Evolutionary conservation across 2,797 vertebrate genomes (phyloP), one percentile per base, ranked within the genome.

Genomic region (Acropternis orthonyx): DNA sequence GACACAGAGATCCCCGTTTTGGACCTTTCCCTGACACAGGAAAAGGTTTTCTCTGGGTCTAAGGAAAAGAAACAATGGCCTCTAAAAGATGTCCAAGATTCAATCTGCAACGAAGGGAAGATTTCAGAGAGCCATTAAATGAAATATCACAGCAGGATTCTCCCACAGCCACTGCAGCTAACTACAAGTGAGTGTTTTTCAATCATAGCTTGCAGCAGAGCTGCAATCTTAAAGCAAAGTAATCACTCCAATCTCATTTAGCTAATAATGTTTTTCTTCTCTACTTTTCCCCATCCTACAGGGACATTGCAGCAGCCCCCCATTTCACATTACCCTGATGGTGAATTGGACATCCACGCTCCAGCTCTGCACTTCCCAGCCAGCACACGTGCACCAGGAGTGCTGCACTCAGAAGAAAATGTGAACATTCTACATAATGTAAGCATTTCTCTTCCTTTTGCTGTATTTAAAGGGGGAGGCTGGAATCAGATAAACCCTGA

Each of bases 201-300:
- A 78, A 85, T 78, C 63, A 76, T 20, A 43, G 56, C 72, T 61
- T 80, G 77, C 74, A 95, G 75, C 56, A 92, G 88, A 88, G 91
- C 83, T 65, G 86, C 69, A 76, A 87, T 93, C 93, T 94, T 85
- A 71, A 79, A 89, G 56, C 77, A 92, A 44, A 92, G 81, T 54
- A 92, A 96, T 86, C 83, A 90, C 36, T 79, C 71, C 84, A 84
- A 56, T 61, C 88, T 92, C 91, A 88, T 96, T 93, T 90, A 95
- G 90, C 83, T 85, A 95, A 94, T 88, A 95, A 72, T 80, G 72
- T 61, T 94, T 86, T 95, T 73, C 85, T 76, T 77, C 83, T 62
- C 77, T 65, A 4, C 55, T 76, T 87, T 58, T 19, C 43, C n/a
- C 19, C 56, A 54, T 65, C 36, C 71, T 51, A 16, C 36, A 23